Percentiles rank a stretch among this genome's conserved stretches.
These are phyloP conservation scores for Leptinotarsa texana DNA, from an alignment of 1,140 invertebrate species.

Conservation along the genomic window DNA sequence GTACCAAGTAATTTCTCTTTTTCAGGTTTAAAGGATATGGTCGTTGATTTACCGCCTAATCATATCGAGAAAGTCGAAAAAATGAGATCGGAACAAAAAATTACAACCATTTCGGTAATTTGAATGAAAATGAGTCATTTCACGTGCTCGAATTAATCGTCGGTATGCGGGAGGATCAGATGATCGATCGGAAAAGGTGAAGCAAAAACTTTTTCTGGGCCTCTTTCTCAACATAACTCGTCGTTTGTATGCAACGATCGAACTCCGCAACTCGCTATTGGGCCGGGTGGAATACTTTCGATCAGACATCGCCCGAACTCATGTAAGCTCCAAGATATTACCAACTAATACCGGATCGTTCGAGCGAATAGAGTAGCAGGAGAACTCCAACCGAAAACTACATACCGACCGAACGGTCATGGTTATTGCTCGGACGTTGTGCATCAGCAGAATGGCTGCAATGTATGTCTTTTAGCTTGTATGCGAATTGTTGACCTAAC, in stretches of 20 bases:
- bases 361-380: slow-evolving; percentile 16
- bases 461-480: background rate
- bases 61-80: background rate
- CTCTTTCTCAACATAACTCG: slow-evolving; percentile 31
- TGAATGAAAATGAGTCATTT: slow-evolving; percentile 6
- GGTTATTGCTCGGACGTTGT: slow-evolving; percentile 12
- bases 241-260: slow-evolving; percentile 42
- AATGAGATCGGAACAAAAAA: background rate
- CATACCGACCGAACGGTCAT: slow-evolving; percentile 6
- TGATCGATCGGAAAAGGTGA: slow-evolving; percentile 25
- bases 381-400: slow-evolving; percentile 1
- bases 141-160: background rate
- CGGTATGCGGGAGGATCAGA: background rate
- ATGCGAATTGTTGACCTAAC: background rate
- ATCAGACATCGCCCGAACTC: slow-evolving; percentile 39
- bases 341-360: slow-evolving; percentile 32
- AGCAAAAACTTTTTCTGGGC: background rate
- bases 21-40: background rate
- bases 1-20: background rate
- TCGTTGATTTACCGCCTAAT: background rate
- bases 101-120: background rate
- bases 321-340: slow-evolving; percentile 36
- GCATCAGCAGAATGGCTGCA: background rate
- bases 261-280: slow-evolving; percentile 36
- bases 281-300: slow-evolving; percentile 41